phyloP scores from a whole-genome alignment of 2,797 vertebrate genomes.

The Rhinichthys osculus region DNA sequence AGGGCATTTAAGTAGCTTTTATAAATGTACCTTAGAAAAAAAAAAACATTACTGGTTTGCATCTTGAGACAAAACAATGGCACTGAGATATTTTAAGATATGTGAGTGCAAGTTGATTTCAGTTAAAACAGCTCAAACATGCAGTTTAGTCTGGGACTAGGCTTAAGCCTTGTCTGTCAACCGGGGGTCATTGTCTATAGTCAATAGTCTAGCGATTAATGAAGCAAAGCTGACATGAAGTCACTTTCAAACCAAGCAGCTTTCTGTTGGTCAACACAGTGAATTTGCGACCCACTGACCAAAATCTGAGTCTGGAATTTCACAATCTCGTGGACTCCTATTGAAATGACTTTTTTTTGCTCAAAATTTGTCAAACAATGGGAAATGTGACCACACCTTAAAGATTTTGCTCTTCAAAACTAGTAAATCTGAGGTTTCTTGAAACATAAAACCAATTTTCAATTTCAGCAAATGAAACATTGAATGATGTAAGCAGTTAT shows the following conservation, averaged over 20 bases:
- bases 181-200: neutral
- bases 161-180: no score
- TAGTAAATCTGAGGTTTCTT: neutral
- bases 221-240: neutral
- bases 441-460: neutral
- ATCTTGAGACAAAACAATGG: no score
- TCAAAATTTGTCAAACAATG: neutral
- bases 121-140: no score
- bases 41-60: no score
- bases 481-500: neutral
- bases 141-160: no score
- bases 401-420: neutral
- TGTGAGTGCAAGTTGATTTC: no score
- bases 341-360: neutral
- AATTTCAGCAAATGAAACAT: neutral
- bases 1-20: no score
- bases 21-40: no score
- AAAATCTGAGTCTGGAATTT: neutral
- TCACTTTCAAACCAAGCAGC: constrained; percentile 6
- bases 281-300: neutral
- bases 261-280: neutral
- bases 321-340: neutral
- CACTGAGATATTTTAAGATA: no score
- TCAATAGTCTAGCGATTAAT: neutral
- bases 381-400: neutral